A percentile compares a stretch with the other conserved stretches of the same genome.
Evolutionary conservation across 2,888 invertebrate genomes (phyloP).

Genomic region (Pilophorus perplexus): DNA sequence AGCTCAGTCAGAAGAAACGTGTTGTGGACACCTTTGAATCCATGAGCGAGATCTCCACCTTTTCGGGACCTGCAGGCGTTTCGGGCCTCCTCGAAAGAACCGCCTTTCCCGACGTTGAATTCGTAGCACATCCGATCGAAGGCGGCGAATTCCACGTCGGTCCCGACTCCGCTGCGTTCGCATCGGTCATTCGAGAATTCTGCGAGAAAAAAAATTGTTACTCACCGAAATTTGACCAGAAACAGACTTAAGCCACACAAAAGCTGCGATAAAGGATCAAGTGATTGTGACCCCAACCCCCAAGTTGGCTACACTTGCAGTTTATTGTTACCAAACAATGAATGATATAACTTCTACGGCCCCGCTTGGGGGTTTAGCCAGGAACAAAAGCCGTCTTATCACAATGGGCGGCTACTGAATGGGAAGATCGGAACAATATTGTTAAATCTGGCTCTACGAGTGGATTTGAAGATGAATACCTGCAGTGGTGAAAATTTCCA

Average conservation of each 20-base stretch:
- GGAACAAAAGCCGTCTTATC: too few relatives aligned
- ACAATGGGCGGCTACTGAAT: too few relatives aligned
- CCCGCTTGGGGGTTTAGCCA: too few relatives aligned
- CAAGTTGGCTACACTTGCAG: too few relatives aligned
- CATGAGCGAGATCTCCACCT: conserved; percentile 70
- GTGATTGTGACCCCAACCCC: too few relatives aligned
- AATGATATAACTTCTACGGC: conserved; percentile 3
- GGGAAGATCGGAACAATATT: too few relatives aligned
- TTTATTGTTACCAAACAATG: too few relatives aligned
- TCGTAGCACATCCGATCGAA: conserved; percentile 87
- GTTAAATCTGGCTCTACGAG: too few relatives aligned
- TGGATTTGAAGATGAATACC: too few relatives aligned
- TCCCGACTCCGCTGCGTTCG: conserved; percentile 68
- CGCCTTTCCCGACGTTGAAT: conserved; percentile 74
- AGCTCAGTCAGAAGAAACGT: conserved; percentile 73
- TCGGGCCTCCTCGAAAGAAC: conserved; percentile 77
- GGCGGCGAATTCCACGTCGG: conserved; percentile 77
- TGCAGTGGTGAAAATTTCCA: conserved; percentile 87
- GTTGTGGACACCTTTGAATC: conserved; percentile 61
- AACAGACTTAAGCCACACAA: too few relatives aligned
- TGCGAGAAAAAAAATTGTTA: conserved; percentile 54
- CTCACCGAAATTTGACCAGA: too few relatives aligned
- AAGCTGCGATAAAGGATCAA: too few relatives aligned
- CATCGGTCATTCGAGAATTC: conserved; percentile 85
- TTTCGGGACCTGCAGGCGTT: conserved; percentile 60